Conservation (phyloP, 2,888 invertebrate genomes). For the Heliconius aoede region DNA sequence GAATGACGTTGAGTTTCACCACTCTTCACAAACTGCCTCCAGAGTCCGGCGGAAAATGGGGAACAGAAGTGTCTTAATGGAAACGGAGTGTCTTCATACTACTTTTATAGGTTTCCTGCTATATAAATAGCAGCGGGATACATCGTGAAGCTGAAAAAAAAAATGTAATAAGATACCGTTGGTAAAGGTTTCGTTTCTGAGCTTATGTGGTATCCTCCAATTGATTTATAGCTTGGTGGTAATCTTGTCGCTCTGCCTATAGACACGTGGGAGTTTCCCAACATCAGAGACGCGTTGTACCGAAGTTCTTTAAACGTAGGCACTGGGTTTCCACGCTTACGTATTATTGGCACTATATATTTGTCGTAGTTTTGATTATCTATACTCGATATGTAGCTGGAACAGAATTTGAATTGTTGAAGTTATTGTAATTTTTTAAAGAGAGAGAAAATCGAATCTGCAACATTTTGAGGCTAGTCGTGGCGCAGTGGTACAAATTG, state of each 20-base stretch:
- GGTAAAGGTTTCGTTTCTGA: slow-evolving; percentile 60
- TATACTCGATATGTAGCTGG: slow-evolving; percentile 42
- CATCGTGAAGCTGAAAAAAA: background rate
- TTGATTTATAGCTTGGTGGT: slow-evolving; percentile 62
- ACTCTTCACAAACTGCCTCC: too few species aligned
- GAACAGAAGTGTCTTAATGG: too few species aligned
- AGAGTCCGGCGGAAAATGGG: too few species aligned
- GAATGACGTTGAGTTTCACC: too few species aligned
- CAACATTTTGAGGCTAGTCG: too few species aligned
- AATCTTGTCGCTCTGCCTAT: slow-evolving; percentile 54
- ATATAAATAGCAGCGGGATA: too few species aligned
- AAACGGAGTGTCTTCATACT: too few species aligned
- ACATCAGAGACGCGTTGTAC: slow-evolving; percentile 62
- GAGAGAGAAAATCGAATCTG: background rate
- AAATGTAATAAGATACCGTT: slow-evolving; percentile 37
- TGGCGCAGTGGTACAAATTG: too few species aligned
- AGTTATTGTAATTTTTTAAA: background rate
- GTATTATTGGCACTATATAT: slow-evolving; percentile 29
- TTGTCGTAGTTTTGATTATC: slow-evolving; percentile 41
- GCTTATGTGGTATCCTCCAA: slow-evolving; percentile 68
- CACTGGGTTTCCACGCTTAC: slow-evolving; percentile 17
- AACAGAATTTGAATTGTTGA: slow-evolving; percentile 41
- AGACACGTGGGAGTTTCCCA: slow-evolving; percentile 66
- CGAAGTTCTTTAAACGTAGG: slow-evolving; percentile 28
- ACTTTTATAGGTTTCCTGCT: too few species aligned